These are phyloP conservation scores for Helogale parvula DNA, from an alignment of 2,113 vertebrate genomes.

Conservation along the genomic window DNA sequence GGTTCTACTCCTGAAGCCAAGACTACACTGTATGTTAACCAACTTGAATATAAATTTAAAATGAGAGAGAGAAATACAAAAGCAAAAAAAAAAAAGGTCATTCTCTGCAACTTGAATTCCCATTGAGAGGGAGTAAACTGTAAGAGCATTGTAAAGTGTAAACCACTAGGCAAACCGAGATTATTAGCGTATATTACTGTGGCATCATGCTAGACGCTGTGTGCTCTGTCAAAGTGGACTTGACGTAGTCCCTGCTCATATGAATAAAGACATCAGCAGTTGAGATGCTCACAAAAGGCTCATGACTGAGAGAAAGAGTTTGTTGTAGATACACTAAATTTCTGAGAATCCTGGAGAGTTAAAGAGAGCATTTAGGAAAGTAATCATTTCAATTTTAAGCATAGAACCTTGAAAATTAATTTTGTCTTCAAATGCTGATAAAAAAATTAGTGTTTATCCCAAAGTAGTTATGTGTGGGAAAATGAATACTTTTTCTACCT, in stretches of 20 bases:
- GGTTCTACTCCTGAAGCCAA: too few species aligned
- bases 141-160: neutral
- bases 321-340: neutral
- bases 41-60: too few species aligned
- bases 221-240: neutral
- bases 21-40: too few species aligned
- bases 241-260: neutral
- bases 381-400: neutral
- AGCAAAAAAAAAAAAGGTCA: neutral
- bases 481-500: neutral
- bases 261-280: neutral
- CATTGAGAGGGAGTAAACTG: neutral
- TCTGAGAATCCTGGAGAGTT: neutral
- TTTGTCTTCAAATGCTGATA: slow-evolving; percentile 18
- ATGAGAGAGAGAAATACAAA: too few species aligned
- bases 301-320: neutral
- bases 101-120: neutral
- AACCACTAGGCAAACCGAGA: neutral
- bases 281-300: neutral
- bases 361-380: neutral
- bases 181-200: neutral
- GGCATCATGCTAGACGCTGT: neutral
- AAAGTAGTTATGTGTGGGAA: neutral
- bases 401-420: slow-evolving; percentile 17
- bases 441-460: neutral